phyloP scores from a whole-genome alignment of 2,888 invertebrate genomes.

The Galerucella nymphaeae region DNA sequence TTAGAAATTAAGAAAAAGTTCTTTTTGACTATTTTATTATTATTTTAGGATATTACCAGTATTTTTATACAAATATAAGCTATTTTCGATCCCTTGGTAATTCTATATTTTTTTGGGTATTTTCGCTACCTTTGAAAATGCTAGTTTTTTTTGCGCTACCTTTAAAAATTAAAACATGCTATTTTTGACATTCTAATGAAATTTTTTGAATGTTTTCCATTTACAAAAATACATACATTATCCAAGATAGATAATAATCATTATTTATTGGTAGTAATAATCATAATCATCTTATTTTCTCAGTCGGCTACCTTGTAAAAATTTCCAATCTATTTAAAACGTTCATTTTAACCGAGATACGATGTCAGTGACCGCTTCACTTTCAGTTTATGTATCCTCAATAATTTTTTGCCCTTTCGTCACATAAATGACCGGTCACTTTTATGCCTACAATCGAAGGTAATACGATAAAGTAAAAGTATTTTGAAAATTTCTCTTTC shows the following conservation, averaged over 20 bases:
- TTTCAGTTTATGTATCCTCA: conserved; percentile 19
- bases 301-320: background rate
- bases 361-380: conserved; percentile 25
- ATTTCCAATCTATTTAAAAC: background rate
- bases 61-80: no score
- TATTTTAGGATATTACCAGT: no score
- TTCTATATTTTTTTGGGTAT: no score
- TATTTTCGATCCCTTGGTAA: no score
- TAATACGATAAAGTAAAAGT: conserved; percentile 35
- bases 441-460: conserved; percentile 15
- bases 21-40: no score
- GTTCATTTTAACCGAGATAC: background rate
- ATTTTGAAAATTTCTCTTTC: conserved; percentile 32
- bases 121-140: no score
- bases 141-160: no score
- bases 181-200: no score
- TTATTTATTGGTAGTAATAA: background rate
- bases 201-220: no score
- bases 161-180: no score
- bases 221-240: no score
- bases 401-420: conserved; percentile 30
- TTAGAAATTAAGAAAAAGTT: no score
- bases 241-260: background rate
- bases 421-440: conserved; percentile 19
- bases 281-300: background rate